Conservation (phyloP, 2,797 vertebrate species). For the Coregonus sp. region DNA sequence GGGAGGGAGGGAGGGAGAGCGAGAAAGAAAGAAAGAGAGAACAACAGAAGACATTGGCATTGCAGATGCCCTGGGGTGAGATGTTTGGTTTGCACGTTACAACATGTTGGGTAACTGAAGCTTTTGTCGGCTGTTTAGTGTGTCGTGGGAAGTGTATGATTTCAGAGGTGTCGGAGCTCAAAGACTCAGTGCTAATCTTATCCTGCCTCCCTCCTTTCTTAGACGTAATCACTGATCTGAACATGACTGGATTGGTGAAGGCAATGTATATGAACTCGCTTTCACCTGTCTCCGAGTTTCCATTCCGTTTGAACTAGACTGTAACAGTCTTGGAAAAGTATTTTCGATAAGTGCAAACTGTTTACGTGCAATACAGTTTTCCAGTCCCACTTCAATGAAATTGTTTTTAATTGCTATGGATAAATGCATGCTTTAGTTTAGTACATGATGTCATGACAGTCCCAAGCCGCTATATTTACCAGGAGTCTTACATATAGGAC, state of each 20-base stretch:
- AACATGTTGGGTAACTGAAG: constrained; percentile 71
- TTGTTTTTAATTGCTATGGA: not conserved
- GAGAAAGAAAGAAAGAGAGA: constrained; percentile 30
- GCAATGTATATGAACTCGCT: not conserved
- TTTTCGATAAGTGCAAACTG: not conserved
- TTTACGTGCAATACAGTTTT: too few relatives aligned
- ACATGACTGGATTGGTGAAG: not conserved
- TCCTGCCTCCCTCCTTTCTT: not conserved
- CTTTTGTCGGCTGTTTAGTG: constrained; percentile 67
- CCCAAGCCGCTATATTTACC: too few relatives aligned
- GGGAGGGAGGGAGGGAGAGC: constrained; percentile 20
- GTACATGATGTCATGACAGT: too few relatives aligned
- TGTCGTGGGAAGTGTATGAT: constrained; percentile 67
- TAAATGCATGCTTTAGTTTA: not conserved
- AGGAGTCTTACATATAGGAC: not conserved
- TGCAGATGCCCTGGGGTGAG: constrained; percentile 42
- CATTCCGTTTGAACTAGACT: not conserved
- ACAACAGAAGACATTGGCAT: constrained; percentile 62
- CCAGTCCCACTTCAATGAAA: too few relatives aligned
- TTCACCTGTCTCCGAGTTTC: not conserved
- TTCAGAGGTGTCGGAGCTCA: constrained; percentile 57
- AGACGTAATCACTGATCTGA: not conserved
- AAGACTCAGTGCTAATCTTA: constrained; percentile 56
- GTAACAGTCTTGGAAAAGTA: too few relatives aligned
- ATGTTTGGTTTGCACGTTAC: constrained; percentile 61